These are phyloP conservation scores for Lepus townsendii DNA, from an alignment of 2,797 vertebrate genomes.

Conservation along the genomic window DNA sequence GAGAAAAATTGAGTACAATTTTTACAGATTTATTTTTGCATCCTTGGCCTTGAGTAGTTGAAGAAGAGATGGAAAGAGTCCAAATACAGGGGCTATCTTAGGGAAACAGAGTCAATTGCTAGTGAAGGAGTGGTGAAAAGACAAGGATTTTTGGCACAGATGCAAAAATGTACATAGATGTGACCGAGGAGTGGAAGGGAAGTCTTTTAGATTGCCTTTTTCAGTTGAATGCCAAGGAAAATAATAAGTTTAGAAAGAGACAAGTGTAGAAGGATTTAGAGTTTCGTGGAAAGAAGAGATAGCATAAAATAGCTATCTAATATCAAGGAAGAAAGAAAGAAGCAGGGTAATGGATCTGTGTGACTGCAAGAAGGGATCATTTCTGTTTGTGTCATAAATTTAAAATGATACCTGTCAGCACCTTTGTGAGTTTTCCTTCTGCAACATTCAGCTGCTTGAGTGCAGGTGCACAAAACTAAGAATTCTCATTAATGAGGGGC, in stretches of 20 bases:
- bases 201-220: background rate
- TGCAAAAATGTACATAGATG: accelerated
- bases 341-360: background rate
- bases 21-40: background rate
- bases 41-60: background rate
- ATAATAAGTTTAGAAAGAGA: background rate
- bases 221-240: background rate
- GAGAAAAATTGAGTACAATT: background rate
- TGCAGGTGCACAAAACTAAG: background rate
- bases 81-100: background rate
- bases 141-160: background rate
- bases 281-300: background rate
- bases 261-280: background rate
- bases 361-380: background rate
- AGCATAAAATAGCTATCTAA: background rate
- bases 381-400: background rate
- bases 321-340: background rate
- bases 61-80: background rate
- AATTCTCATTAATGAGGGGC: background rate
- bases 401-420: background rate
- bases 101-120: background rate
- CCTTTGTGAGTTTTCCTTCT: background rate
- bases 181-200: background rate
- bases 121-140: background rate
- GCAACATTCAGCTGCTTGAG: background rate